These are phyloP conservation scores for Rallus crepitans DNA, from an alignment of 2,797 vertebrate species.

Conservation along the genomic window DNA sequence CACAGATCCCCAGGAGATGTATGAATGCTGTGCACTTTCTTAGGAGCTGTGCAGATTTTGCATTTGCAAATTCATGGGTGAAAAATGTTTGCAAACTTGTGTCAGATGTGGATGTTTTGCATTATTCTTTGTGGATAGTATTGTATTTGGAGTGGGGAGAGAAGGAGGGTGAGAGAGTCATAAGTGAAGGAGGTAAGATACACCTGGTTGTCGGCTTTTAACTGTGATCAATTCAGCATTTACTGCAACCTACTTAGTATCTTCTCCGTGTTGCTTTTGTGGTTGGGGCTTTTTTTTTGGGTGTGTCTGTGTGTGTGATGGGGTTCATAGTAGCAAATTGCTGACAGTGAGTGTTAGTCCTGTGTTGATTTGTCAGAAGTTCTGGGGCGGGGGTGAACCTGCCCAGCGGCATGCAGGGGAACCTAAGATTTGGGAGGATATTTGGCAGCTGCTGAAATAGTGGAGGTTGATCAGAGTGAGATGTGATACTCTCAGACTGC, in stretches of 20 bases:
- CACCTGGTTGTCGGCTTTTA: conserved; percentile 43
- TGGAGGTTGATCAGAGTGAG: background rate
- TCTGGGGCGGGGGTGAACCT: background rate
- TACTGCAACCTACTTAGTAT: conserved; percentile 17
- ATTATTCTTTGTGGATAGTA: background rate
- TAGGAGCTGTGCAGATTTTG: background rate
- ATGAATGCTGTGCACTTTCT: background rate
- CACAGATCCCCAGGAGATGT: conserved; percentile 21
- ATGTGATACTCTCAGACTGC: background rate
- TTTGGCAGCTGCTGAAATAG: background rate
- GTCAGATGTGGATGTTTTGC: background rate
- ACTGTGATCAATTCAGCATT: conserved; percentile 57
- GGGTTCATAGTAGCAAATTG: background rate
- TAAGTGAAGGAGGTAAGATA: conserved; percentile 40
- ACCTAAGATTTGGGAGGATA: conserved; percentile 9
- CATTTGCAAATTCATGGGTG: conserved; percentile 10
- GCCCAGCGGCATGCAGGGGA: background rate
- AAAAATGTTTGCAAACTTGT: conserved; percentile 2
- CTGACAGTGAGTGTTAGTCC: conserved; percentile 2
- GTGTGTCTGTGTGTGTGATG: no score
- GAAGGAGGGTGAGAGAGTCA: conserved; percentile 26
- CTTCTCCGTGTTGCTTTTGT: conserved; percentile 4
- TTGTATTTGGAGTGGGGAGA: conserved; percentile 14
- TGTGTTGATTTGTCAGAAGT: conserved; percentile 1
- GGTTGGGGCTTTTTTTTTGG: no score